Evolutionary conservation across 2,888 invertebrate genomes (phyloP).

Genomic region (Chaetoderma sp.): DNA sequence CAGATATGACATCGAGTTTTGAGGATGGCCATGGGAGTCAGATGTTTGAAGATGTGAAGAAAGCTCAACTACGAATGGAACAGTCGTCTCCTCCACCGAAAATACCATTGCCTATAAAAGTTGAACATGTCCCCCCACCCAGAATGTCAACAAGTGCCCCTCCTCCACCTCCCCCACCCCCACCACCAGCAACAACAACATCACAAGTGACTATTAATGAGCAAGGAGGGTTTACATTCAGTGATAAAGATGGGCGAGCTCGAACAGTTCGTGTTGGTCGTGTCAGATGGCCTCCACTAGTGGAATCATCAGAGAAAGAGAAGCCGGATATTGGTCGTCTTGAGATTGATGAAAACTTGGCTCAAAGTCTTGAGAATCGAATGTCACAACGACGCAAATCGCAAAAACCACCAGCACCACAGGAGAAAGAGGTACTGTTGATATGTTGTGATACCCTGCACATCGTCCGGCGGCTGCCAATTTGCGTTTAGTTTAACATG

Average conservation of each 20-base stretch:
- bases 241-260: conserved; percentile 79
- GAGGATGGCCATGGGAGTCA: too few species aligned
- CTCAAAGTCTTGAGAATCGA: conserved; percentile 46
- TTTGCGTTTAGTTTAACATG: too few species aligned
- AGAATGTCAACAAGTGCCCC: conserved; percentile 33
- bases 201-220: conserved; percentile 32
- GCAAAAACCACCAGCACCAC: conserved; percentile 38
- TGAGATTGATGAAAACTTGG: conserved; percentile 61
- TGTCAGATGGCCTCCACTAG: conserved; percentile 86
- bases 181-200: conserved; percentile 73
- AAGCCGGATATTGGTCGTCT: conserved; percentile 57
- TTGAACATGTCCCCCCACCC: not conserved
- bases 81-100: conserved; percentile 42
- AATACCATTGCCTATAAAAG: conserved; percentile 33
- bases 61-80: too few species aligned
- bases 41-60: too few species aligned
- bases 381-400: conserved; percentile 42
- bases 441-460: conserved; percentile 29
- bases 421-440: conserved; percentile 10
- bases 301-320: conserved; percentile 75
- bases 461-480: too few species aligned
- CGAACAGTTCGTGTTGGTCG: conserved; percentile 89
- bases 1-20: too few species aligned
- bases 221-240: conserved; percentile 69
- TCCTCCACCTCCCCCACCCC: conserved; percentile 75